These are phyloP conservation scores for Poecilia latipinna DNA, from an alignment of 2,113 vertebrate genomes.

Conservation along the genomic window DNA sequence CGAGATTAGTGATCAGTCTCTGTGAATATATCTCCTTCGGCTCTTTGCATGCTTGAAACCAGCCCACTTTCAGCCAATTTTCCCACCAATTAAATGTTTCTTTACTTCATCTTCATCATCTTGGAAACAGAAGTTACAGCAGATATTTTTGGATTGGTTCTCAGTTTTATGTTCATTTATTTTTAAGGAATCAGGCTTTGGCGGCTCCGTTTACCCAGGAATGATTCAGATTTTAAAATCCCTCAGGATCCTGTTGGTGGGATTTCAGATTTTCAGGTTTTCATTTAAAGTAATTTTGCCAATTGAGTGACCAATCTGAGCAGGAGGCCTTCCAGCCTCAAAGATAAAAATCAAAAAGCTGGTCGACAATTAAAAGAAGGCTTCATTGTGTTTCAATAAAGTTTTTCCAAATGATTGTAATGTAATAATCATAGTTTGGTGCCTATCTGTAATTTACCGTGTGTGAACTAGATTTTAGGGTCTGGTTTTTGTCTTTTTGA, in stretches of 20 bases:
- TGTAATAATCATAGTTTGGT: too few species aligned
- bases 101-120: neutral
- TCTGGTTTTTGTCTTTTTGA: too few species aligned
- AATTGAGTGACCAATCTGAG: too few species aligned
- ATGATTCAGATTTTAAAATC: neutral
- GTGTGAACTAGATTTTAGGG: neutral
- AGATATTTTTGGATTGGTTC: too few species aligned
- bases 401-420: neutral
- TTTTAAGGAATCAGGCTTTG: too few species aligned
- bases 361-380: too few species aligned
- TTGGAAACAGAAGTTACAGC: neutral
- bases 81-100: neutral
- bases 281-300: too few species aligned
- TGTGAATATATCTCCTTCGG: constrained; percentile 43
- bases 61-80: constrained; percentile 1
- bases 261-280: neutral
- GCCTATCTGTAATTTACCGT: neutral
- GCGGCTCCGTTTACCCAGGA: neutral
- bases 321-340: too few species aligned
- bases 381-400: too few species aligned
- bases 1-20: constrained; percentile 33
- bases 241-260: neutral
- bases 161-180: too few species aligned
- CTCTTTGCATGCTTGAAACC: neutral
- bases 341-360: neutral